Evolutionary conservation across 1,140 invertebrate species (phyloP).

Genomic region (Bombus polaris): DNA sequence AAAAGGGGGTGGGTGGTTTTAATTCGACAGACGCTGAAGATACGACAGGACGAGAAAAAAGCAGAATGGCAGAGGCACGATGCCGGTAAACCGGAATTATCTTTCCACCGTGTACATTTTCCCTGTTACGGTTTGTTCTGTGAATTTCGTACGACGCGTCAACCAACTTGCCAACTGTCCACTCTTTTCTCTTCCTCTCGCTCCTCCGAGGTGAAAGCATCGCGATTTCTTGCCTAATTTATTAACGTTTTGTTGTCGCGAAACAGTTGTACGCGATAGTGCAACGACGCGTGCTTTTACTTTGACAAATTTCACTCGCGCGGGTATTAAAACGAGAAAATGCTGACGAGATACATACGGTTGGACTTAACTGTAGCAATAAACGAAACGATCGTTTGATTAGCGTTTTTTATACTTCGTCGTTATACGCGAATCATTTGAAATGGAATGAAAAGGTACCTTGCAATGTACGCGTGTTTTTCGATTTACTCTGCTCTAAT

Average conservation of each 20-base stretch:
- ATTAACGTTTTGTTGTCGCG: background rate
- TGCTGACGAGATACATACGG: background rate
- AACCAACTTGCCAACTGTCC: background rate
- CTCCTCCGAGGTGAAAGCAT: background rate
- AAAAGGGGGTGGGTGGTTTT: background rate
- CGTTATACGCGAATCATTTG: no score
- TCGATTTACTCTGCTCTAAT: no score
- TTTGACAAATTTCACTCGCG: background rate
- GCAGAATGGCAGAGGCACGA: background rate
- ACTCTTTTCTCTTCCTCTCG: no score
- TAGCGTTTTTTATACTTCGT: background rate
- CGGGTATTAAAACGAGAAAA: background rate
- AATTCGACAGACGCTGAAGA: background rate
- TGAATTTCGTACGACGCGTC: background rate
- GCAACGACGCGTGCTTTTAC: background rate
- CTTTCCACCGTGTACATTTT: background rate
- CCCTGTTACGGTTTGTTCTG: background rate
- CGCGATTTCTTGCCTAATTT: background rate
- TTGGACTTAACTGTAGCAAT: background rate
- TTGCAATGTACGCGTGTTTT: no score
- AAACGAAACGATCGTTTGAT: background rate
- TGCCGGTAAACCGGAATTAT: slow-evolving; percentile 9
- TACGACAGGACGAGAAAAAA: background rate
- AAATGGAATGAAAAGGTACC: no score
- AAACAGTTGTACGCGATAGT: background rate